Conservation (phyloP, 2,113 vertebrate genomes). For the Pollachius pollachius region DNA sequence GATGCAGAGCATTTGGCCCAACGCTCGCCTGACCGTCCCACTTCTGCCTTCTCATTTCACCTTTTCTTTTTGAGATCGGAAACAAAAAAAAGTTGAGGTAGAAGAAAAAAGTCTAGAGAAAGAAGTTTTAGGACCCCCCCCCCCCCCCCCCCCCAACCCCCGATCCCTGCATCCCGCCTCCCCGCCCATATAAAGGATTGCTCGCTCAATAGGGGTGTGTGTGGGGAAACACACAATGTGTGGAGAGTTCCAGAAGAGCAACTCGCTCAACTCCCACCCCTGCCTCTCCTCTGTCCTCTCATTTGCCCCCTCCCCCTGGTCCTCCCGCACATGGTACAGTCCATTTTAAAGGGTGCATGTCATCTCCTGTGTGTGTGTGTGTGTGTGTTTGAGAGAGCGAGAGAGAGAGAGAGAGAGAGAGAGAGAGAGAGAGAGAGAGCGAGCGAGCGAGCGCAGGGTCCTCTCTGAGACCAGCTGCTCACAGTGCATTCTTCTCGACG, state of each 20-base stretch:
- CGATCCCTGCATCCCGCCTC: background rate
- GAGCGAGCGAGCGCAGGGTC: constrained; percentile 53
- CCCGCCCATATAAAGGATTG: constrained; percentile 21
- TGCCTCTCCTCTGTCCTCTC: constrained; percentile 26
- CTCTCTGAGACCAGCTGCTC: constrained; percentile 75
- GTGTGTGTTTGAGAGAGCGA: too few species aligned
- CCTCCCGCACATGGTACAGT: constrained; percentile 74
- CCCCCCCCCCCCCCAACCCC: background rate
- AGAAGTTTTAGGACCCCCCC: too few species aligned
- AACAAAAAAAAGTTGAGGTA: constrained; percentile 28
- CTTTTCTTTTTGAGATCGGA: constrained; percentile 4
- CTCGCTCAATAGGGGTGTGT: constrained; percentile 47
- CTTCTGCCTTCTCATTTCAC: constrained; percentile 27
- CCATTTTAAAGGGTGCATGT: constrained; percentile 78
- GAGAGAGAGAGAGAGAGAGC: too few species aligned
- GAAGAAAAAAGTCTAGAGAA: constrained; percentile 24
- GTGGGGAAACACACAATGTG: constrained; percentile 27
- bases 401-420: too few species aligned
- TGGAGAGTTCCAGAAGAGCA: constrained; percentile 41
- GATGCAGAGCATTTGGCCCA: constrained; percentile 57
- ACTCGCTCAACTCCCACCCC: constrained; percentile 38
- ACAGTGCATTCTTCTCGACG: constrained; percentile 63
- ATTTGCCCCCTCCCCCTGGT: constrained; percentile 37
- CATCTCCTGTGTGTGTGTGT: constrained; percentile 58
- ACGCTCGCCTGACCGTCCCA: constrained; percentile 53